Percentiles rank a stretch among this genome's conserved stretches.
These are phyloP conservation scores for Rhyzopertha dominica DNA, from an alignment of 1,140 invertebrate species.

Conservation along the genomic window DNA sequence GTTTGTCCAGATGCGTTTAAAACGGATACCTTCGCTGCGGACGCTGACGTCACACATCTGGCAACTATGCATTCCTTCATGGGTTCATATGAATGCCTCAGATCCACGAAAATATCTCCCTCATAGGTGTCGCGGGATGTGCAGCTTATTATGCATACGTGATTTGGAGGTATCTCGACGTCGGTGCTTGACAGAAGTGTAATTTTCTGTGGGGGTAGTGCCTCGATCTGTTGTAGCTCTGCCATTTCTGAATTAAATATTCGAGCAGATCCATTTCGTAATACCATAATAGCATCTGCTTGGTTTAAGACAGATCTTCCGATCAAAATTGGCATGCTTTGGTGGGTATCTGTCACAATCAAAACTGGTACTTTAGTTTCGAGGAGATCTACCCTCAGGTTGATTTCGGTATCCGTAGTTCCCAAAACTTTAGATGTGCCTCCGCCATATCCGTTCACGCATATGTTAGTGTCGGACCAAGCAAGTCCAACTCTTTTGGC, in stretches of 20 bases:
- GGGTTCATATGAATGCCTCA: neutral
- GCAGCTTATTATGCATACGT: conserved; percentile 1
- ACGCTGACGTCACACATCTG: neutral
- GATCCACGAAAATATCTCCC: conserved; percentile 9
- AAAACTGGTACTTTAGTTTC: conserved; percentile 14
- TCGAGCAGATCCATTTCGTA: conserved; percentile 11
- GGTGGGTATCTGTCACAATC: conserved; percentile 18
- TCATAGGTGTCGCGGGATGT: conserved; percentile 1
- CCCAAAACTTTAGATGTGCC: neutral
- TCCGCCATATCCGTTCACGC: conserved; percentile 8
- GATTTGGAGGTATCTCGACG: conserved; percentile 12
- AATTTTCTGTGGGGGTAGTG: conserved; percentile 15
- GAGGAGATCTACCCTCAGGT: conserved; percentile 17
- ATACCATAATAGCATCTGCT: conserved; percentile 16
- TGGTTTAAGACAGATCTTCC: conserved; percentile 21
- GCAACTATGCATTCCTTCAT: conserved; percentile 4
- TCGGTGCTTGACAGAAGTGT: conserved; percentile 13
- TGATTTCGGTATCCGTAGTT: conserved; percentile 7
- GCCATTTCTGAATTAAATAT: conserved; percentile 15
- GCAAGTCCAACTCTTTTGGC: too few species aligned
- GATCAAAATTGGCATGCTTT: conserved; percentile 21
- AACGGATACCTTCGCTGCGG: neutral
- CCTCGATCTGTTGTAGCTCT: conserved; percentile 17
- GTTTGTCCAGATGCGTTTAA: conserved; percentile 3
- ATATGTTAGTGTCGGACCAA: too few species aligned